Base-by-base conservation (phyloP, 2,113 vertebrate species). In the Lamprologus speciosus region DNA sequence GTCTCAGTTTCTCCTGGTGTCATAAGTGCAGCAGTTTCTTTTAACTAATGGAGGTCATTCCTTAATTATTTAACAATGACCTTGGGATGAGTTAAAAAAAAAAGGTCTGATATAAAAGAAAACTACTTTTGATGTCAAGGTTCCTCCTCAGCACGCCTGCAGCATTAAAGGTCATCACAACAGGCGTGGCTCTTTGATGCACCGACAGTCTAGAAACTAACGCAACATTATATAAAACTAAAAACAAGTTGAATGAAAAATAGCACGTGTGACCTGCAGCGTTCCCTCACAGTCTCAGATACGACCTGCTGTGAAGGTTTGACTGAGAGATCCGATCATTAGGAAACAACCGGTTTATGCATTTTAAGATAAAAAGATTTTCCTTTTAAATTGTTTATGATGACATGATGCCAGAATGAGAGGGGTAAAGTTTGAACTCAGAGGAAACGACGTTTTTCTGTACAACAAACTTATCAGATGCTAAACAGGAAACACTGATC, bases 171-270 rank as follows among this genome's bases (percentile, higher is more conserved):
- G 60, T 37, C 19, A 37, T 37, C 19, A 5, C 60, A 63, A 7
- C 63, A 68, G 33, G 33, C 0, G 6, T 4, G 60, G 11, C 33
- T 13, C 63, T 21, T 14, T 68, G n/a, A 40, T 65, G 60, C 11
- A 3, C 35, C 12, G 19, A 68, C 33, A 68, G 63, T 21, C 63
- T 68, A 63, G 0, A 40, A 40, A 40, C 3, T 0, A 68, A 21
- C 0, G 63, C 33, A 40, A 13, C 33, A 40, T 68, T 0, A 37
- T 21, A 37, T 21, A 37, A 68, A 37, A 68, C 33, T 37, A 68
- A 8, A 65, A 13, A n/a, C 17, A 65, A n/a, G 60, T 65, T 8
- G 7, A 68, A 40, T 4, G 1, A 40, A 8, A 37, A 37, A 21
- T 3, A 33, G 9, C 28, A 0, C 19, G 1, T 35, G 28, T 21